Base-by-base conservation (phyloP, 2,888 invertebrate species). In the Oxytorus armatus region DNA sequence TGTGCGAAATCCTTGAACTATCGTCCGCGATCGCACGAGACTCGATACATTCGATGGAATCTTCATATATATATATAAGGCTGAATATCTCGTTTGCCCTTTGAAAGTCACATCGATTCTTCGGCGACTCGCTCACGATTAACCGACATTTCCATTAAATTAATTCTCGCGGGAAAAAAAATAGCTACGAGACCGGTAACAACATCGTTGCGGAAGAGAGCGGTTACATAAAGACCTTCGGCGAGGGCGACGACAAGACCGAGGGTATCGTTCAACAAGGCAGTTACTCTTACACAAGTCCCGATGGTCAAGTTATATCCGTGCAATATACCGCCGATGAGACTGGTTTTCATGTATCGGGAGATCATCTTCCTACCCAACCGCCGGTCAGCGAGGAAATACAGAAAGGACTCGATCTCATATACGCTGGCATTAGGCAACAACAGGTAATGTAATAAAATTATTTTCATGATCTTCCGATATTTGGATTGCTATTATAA, bases 401-500 rank as follows among this genome's bases (percentile, higher is more conserved):
- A 88, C 97, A 97, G 92, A 97, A 96, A 91, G 96, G 97, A 70
- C 93, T 97, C 80, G 97, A 97, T 92, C 95, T 97, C 89, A 97
- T 97, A 92, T 97, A 95, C 91, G 96, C 96, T 77, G 96, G 96
- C 87, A 97, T 97, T 85, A 95, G 95, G 89, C 92, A 94, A 83
- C 94, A 94, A 85, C 92, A 95, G 91, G 95, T 94, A 89, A 84
- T 10, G 36, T 36, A 3, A 29, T 29, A 5, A 29, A n/a, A n/a
- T n/a, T n/a, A n/a, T n/a, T n/a, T n/a, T n/a, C n/a, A n/a, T n/a
- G n/a, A n/a, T n/a, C n/a, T n/a, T n/a, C n/a, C n/a, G n/a, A n/a
- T n/a, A n/a, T n/a, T n/a, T n/a, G n/a, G n/a, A n/a, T n/a, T n/a
- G n/a, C n/a, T n/a, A n/a, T n/a, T n/a, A n/a, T n/a, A n/a, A n/a